Conservation (phyloP, 1,140 invertebrate species). For the Hylyphantes graminicola region DNA sequence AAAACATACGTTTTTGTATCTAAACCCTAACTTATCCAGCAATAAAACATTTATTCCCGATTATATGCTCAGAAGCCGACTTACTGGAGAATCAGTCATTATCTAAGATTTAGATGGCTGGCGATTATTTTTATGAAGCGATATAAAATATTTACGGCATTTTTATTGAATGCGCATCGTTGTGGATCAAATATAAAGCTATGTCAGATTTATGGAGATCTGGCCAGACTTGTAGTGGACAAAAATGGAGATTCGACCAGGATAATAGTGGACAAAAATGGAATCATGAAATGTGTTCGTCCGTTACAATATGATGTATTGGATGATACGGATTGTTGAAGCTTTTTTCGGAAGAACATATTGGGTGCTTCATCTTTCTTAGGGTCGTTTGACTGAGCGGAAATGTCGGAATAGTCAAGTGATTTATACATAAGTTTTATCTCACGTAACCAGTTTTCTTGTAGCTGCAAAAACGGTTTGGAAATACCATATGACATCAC, state of each 20-base stretch:
- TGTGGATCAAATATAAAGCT: slow-evolving; percentile 51
- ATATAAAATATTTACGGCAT: slow-evolving; percentile 55
- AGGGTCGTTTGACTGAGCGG: too few species aligned
- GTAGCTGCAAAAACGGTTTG: too few species aligned
- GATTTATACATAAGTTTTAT: too few species aligned
- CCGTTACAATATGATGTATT: slow-evolving; percentile 12
- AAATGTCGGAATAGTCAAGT: too few species aligned
- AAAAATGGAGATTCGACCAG: background rate
- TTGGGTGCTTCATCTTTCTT: slow-evolving; percentile 3
- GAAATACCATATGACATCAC: too few species aligned
- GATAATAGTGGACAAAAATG: too few species aligned
- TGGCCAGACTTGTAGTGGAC: slow-evolving; percentile 21
- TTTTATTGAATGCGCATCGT: slow-evolving; percentile 55
- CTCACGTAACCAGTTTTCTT: too few species aligned
- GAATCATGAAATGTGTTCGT: background rate
- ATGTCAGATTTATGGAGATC: slow-evolving; percentile 31
- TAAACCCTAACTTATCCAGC: too few species aligned
- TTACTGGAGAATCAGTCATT: slow-evolving; percentile 6
- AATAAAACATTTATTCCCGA: too few species aligned
- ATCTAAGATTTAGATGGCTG: slow-evolving; percentile 49
- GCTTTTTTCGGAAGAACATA: background rate
- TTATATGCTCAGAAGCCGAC: too few species aligned
- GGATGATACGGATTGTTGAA: background rate
- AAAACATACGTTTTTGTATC: too few species aligned
- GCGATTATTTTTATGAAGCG: slow-evolving; percentile 55